Base-by-base conservation (phyloP, 2,113 vertebrate species). In the Martes martes region DNA sequence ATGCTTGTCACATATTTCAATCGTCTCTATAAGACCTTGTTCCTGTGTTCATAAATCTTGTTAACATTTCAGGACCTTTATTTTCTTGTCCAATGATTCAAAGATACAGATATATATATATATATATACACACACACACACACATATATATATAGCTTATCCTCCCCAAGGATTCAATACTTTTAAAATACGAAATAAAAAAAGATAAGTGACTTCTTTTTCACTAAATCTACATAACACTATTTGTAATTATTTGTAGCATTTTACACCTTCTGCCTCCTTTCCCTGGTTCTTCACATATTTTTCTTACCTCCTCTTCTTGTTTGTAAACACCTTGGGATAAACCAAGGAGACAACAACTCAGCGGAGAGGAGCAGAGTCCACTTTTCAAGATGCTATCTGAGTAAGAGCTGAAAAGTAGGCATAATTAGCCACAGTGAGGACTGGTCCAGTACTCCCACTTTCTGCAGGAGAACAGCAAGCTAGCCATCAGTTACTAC, bases 1-100 rank as follows among this genome's bases (percentile, higher is more conserved):
- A 98, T 98, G 98, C 98, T 97, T 98, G 98, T 98, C 98, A 98
- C 98, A 98, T 95, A 94, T 97, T 98, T 98, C 98, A 98, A 94
- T 98, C 74, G 98, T 96, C 97, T 98, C 98, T 98, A 96, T 98
- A 98, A 99, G 98, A 98, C 97, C 98, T 96, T 97, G 94, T 98
- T 98, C 97, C 9, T 82, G 26, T 96, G 96, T 98, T 98, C 97
- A 98, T 98, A 98, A 98, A 98, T 98, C 98, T 98, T 97, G 97
- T 98, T 98, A 98, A 88, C 97, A 98, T 98, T 98, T 97, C 84
- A 92, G 26, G 91, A 96, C 98, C 98, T 98, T 98, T 98, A 98
- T 98, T 99, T 99, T 98, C 98, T 98, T 97, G 92, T 96, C 96
- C 97, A 95, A 52, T 45, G 85, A 88, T 78, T 98, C 97, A 59